Percentiles rank a stretch among this genome's conserved stretches.
These are phyloP conservation scores for Schizotus pectinicornis DNA, from an alignment of 2,888 invertebrate genomes.

Conservation along the genomic window DNA sequence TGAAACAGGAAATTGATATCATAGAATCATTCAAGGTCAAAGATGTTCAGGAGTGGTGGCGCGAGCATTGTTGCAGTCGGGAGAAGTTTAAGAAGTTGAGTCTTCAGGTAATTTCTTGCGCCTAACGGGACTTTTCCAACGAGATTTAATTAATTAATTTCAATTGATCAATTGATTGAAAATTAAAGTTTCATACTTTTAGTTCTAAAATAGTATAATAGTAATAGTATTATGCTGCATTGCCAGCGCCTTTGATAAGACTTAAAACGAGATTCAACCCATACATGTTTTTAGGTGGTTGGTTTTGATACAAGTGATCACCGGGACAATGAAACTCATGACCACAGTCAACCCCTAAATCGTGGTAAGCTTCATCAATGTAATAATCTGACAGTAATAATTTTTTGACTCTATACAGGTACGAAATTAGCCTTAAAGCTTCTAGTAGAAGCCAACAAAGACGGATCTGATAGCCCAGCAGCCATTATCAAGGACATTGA, in stretches of 20 bases:
- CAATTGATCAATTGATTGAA: no score
- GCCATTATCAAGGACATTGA: no score
- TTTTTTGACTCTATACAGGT: not conserved
- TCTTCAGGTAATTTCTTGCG: slow-evolving; percentile 59
- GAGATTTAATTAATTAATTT: no score
- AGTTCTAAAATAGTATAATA: no score
- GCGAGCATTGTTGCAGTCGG: slow-evolving; percentile 61
- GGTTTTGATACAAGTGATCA: slow-evolving; percentile 38
- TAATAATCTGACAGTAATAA: not conserved
- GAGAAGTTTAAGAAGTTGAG: slow-evolving; percentile 60
- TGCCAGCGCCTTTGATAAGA: no score
- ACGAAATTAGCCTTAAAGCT: not conserved
- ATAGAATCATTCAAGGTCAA: slow-evolving; percentile 61
- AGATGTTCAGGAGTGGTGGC: slow-evolving; percentile 63
- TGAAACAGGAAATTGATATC: slow-evolving; percentile 69
- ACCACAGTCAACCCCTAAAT: not conserved
- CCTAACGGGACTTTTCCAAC: no score
- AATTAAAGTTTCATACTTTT: no score
- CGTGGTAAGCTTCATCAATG: not conserved
- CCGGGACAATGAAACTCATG: not conserved
- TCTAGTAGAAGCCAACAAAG: not conserved
- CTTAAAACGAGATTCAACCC: not conserved
- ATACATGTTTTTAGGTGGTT: no score
- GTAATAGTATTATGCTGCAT: no score
- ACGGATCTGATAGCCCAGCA: no score